Percentiles rank a stretch among this genome's conserved stretches.
Conservation (phyloP, 92 coral and sea anemone species). For the Parazoanthus swiftii region DNA sequence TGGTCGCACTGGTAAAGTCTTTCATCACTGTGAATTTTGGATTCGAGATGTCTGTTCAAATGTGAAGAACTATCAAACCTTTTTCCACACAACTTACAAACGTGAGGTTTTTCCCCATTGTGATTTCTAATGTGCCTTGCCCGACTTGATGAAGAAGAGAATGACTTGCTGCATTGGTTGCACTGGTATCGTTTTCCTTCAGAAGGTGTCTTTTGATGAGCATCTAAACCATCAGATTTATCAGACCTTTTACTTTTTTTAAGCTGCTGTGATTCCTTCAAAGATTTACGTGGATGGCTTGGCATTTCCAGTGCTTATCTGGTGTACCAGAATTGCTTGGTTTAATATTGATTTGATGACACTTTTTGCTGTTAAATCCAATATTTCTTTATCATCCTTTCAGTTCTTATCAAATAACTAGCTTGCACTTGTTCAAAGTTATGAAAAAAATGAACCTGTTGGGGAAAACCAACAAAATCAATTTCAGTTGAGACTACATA, state of each 20-base stretch:
- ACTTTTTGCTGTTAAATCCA: no score
- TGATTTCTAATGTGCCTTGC: background rate
- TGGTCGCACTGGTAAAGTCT: constrained; percentile 8
- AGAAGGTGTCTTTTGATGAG: background rate
- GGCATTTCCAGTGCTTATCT: background rate
- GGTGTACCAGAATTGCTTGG: no score
- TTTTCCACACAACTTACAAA: constrained; percentile 17
- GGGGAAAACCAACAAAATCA: no score
- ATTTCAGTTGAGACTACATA: no score
- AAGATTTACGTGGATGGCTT: background rate
- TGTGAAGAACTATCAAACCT: background rate
- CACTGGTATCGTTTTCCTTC: background rate
- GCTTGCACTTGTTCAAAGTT: no score
- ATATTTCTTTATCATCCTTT: no score
- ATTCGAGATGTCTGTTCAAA: constrained; percentile 16
- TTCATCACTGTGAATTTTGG: constrained; percentile 10
- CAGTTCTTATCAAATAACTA: no score
- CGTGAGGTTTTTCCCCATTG: background rate
- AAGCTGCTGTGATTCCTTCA: background rate
- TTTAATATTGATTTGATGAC: no score
- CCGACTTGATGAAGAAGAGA: background rate
- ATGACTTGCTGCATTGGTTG: background rate
- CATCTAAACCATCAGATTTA: background rate
- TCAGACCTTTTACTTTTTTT: background rate
- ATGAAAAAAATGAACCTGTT: no score